Evolutionary conservation across 2,797 vertebrate species (phyloP), one percentile per base, ranked within the genome.

Genomic region (Myotis myotis): DNA sequence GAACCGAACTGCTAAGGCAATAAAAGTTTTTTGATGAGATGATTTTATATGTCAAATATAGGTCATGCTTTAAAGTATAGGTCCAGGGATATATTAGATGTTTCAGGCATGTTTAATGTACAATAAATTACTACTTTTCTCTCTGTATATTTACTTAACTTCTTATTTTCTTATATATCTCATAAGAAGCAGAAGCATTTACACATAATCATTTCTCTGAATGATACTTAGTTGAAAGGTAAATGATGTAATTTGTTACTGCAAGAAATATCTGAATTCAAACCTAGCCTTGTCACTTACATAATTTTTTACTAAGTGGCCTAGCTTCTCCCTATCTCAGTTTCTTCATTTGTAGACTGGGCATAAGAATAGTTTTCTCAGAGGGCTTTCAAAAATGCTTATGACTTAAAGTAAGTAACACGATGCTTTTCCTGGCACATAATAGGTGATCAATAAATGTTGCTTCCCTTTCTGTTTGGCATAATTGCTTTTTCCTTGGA

Each of bases 151-250:
- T 86, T 93, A 41, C 30, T 33, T 22, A 68, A 68, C 5, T 66
- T 49, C 44, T 71, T 2, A n/a, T 62, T 93, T n/a, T 53, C 4
- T 95, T 25, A 62, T 19, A 44, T 51, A 41, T 87, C 19, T 70
- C 66, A 10, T 36, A 51, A 82, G 19, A 60, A 87, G 51, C 57
- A 94, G 44, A 91, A 89, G 68, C 1, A 16, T 89, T 64, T 8
- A 57, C n/a, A 60, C 70, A 79, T n/a, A 9, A 64, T 91, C 22
- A 83, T 74, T 90, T 94, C 19, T 95, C 53, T 70, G 76, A 91
- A 51, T 33, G 22, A 71, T 60, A 78, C 23, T 49, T 84, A 81
- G 2, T 33, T 70, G 2, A 30, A 86, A 53, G n/a, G 22, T 84
- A 71, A 88, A 68, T 75, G 1, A 71, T 57, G 6, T 41, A 38